Evolutionary conservation across 2,888 invertebrate genomes (phyloP), one percentile per base, ranked within the genome.

Genomic region (Athalia cordata): DNA sequence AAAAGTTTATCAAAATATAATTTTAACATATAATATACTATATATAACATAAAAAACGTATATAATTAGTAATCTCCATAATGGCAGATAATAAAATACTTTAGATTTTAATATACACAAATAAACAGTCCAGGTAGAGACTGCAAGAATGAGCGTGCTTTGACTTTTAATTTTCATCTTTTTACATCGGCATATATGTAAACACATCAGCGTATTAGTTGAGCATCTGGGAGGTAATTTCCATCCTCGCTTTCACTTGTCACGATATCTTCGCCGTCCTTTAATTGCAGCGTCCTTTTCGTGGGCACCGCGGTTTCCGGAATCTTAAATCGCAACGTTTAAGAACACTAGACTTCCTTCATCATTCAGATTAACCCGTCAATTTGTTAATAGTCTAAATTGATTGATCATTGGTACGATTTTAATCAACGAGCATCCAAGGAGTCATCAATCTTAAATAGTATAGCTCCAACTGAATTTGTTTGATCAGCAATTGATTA

Each of bases 211-310:
- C 49, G 29, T 61, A 75, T 75, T 3, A 75, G 29, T 7, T 62
- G 75, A 62, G 50, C 43, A 62, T 62, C 13, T 29, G 52, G 75
- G 50, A 29, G 75, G 43, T 75, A 62, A 52, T 75, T 62, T 75
- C 62, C 75, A 50, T 75, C 62, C 8, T 75, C 75, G 52, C 75
- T 75, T n/a, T 50, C 75, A 50, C 75, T 75, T 4, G 75, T 50
- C 29, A 72, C n/a, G 49, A 50, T 50, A 59, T 72, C 59, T 75
- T 75, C 75, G 9, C 9, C 29, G 7, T 75, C 62, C 11, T 49
- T 64, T 29, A 75, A 49, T 50, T 49, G n/a, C 5, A 75, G 11
- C 3, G 75, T 75, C 8, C 50, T 61, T 43, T 52, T 61, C 49
- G 3, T 43, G n/a, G 15, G 8, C 6, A 3, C 6, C 11, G 61